Evolutionary conservation across 2,888 invertebrate species (phyloP), one percentile per base, ranked within the genome.

Genomic region (Chrysotoxum bicinctum): DNA sequence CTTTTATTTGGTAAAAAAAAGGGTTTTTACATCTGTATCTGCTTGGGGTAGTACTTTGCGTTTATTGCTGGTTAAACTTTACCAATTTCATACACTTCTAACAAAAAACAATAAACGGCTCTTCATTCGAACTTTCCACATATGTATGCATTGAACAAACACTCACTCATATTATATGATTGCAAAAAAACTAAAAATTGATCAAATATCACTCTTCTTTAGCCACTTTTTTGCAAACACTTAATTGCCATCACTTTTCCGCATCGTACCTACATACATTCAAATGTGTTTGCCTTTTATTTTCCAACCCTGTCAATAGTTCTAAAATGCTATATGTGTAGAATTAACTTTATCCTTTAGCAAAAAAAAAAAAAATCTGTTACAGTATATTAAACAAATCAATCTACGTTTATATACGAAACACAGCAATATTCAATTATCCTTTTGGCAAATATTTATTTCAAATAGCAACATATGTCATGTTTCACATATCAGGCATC

Each of bases 401-500:
- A 62, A 64, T 43, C 62, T 12, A 30, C 23, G 9, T 40, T 3
- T 12, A 23, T 60, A 40, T 3, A 62, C 19, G 37, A 43, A 62
- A 75, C 64, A 80, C 84, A 85, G 68, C 72, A 62, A 76, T 85
- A 76, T 85, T 85, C 84, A 85, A 85, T 85, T 85, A 85, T 80
- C 76, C 75, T 72, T 70, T 76, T 50, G 75, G 80, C 76, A 85
- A 80, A 85, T 85, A 81, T 81, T 81, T 85, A 77, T 81, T 69
- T 50, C 81, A 85, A 77, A 70, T 45, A 45, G 64, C 64, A 81
- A 77, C 85, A 85, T 85, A 72, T 85, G 85, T 85, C 50, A 48
- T 76, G 81, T 81, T 66, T 85, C 85, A 54, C 85, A 85, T 75
- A 45, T 23, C n/a, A 60, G 21, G 30, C 35, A 72, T 50, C 66